Conservation (phyloP, 2,113 vertebrate genomes). For the Dipodomys merriami region DNA sequence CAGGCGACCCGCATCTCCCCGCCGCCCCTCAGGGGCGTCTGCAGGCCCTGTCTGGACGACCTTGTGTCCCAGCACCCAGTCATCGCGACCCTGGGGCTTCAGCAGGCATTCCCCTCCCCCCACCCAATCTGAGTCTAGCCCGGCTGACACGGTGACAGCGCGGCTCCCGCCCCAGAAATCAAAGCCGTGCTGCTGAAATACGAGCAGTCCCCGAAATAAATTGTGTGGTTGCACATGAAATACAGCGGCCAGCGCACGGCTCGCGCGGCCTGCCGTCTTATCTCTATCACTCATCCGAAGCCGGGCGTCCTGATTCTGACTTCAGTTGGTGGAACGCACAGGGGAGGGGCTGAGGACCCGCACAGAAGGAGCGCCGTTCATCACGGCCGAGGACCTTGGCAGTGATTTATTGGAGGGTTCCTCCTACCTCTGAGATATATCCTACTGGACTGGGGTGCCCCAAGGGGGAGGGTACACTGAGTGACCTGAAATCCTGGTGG, state of each 20-base stretch:
- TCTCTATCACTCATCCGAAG: background rate
- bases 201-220: background rate
- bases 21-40: no score
- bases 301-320: background rate
- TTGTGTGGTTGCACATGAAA: background rate
- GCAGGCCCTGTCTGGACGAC: no score
- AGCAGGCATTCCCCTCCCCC: background rate
- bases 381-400: background rate
- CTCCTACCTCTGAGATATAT: background rate
- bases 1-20: no score
- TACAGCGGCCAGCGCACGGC: fast-evolving
- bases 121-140: background rate
- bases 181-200: background rate
- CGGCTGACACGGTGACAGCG: fast-evolving
- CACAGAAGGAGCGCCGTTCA: fast-evolving
- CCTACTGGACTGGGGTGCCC: fast-evolving
- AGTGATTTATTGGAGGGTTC: background rate
- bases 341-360: fast-evolving
- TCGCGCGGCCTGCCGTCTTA: background rate
- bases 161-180: background rate
- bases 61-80: no score
- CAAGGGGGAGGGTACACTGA: fast-evolving
- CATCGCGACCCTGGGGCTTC: no score
- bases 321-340: fast-evolving
- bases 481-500: fast-evolving